Evolutionary conservation across 2,888 invertebrate genomes (phyloP), one percentile per base, ranked within the genome.

Genomic region (Chorisops tibialis): DNA sequence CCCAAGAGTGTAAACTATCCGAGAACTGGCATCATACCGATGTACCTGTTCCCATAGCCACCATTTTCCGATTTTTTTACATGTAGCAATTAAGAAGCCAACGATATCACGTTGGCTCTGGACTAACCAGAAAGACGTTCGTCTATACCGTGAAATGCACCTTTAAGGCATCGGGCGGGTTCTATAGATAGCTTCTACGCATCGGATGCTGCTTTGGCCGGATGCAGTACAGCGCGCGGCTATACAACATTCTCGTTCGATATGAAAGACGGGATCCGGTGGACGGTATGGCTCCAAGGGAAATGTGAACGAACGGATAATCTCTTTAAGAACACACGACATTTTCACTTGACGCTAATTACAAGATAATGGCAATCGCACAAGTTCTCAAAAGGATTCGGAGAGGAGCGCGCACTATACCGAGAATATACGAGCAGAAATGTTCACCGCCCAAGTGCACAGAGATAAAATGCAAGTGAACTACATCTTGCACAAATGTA

Each of bases 331-430:
- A 65, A 58, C 47, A 58, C 56, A 65, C 62, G 51, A 62, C 65
- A 61, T 65, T 65, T 63, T 60, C 54, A 56, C 61, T 61, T 62
- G 65, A 65, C 65, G 65, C 61, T 65, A 65, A 65, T 65, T 65
- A 65, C 47, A 50, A 47, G 61, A 63, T 62, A 65, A 65, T 58
- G 35, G 62, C 65, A 65, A 65, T 65, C 62, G 62, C 60, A 54
- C 50, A 37, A 63, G 48, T 50, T 50, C n/a, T 61, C 49, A 50
- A 48, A 59, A 9, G 64, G 56, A 37, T 18, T 21, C 51, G 12
- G 38, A 51, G 51, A 38, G n/a, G n/a, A n/a, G n/a, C n/a, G 39
- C 16, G 56, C 56, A 24, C 45, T 30, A 30, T 56, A 56, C 45
- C n/a, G 56, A 43, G 30, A 56, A 35, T 45, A 43, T 30, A 30